A percentile compares a stretch with the other conserved stretches of the same genome.
Evolutionary conservation across 2,888 invertebrate genomes (phyloP).

Genomic region (Metopia argyrocephala): DNA sequence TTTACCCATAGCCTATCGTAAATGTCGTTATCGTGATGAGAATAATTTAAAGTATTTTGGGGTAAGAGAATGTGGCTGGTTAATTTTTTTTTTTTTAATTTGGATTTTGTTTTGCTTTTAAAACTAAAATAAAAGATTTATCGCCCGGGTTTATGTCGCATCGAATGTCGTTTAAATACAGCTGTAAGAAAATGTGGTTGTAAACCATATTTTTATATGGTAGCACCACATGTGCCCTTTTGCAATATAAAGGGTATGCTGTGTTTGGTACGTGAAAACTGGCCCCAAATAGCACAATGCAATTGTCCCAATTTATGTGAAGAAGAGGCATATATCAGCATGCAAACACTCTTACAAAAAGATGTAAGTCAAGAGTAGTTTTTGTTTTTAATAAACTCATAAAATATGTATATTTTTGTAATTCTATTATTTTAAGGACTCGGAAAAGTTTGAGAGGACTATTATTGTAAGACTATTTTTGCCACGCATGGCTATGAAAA

Average conservation of each 20-base stretch:
- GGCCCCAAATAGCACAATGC: slow-evolving; percentile 70
- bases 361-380: slow-evolving; percentile 67
- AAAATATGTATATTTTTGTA: not conserved
- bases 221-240: slow-evolving; percentile 67
- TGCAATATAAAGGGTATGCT: slow-evolving; percentile 72
- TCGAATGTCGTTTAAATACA: slow-evolving; percentile 74
- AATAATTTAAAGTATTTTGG: slow-evolving; percentile 72
- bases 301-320: slow-evolving; percentile 72
- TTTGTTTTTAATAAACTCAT: not conserved
- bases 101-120: not conserved
- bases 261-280: slow-evolving; percentile 70
- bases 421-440: slow-evolving; percentile 66
- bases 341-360: slow-evolving; percentile 66
- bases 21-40: slow-evolving; percentile 74
- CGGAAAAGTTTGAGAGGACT: slow-evolving; percentile 69
- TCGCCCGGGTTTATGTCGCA: slow-evolving; percentile 72
- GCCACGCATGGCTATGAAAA: slow-evolving; percentile 73
- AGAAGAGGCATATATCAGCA: slow-evolving; percentile 68
- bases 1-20: slow-evolving; percentile 73
- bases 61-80: slow-evolving; percentile 60
- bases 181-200: slow-evolving; percentile 73
- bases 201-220: slow-evolving; percentile 75
- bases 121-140: slow-evolving; percentile 72
- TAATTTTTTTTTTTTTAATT: not conserved
- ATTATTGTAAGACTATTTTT: slow-evolving; percentile 69